phyloP scores from a whole-genome alignment of 64 coral and sea anemone genomes.

The Hydrozoanthus tunicans region DNA sequence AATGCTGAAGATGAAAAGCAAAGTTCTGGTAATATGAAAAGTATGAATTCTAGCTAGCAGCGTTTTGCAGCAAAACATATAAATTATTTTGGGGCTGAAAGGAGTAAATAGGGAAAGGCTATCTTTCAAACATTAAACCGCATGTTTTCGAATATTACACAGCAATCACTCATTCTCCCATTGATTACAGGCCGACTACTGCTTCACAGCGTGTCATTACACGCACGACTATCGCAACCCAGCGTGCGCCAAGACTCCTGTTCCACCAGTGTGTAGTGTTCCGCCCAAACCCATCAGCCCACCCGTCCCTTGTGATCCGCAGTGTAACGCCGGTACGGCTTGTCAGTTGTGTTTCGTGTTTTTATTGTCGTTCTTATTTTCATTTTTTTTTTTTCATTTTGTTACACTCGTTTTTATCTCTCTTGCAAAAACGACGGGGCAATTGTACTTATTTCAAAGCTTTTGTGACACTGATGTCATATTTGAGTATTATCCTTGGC shows the following conservation, averaged over 20 bases:
- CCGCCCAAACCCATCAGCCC: constrained; percentile 5
- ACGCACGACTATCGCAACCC: constrained; percentile 9
- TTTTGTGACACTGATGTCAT: no score
- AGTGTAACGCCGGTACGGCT: not conserved
- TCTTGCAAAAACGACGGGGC: no score
- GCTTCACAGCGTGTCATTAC: constrained; percentile 20
- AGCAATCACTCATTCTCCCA: not conserved
- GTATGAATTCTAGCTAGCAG: no score
- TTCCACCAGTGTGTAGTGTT: constrained; percentile 3
- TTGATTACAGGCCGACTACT: constrained; percentile 14
- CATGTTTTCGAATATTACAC: not conserved
- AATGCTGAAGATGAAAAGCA: no score
- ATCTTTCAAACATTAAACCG: not conserved
- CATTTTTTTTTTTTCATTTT: no score
- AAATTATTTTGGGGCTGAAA: not conserved
- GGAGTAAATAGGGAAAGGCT: not conserved
- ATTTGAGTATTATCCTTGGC: no score
- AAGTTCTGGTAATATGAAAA: no score
- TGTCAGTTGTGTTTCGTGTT: not conserved
- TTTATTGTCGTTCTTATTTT: no score
- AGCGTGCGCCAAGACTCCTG: constrained; percentile 21
- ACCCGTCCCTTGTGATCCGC: not conserved
- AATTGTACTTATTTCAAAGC: no score
- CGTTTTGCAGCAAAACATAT: no score
- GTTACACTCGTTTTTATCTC: no score